Evolutionary conservation across 2,888 invertebrate genomes (phyloP).

Genomic region (Oegoconia quadripuncta): DNA sequence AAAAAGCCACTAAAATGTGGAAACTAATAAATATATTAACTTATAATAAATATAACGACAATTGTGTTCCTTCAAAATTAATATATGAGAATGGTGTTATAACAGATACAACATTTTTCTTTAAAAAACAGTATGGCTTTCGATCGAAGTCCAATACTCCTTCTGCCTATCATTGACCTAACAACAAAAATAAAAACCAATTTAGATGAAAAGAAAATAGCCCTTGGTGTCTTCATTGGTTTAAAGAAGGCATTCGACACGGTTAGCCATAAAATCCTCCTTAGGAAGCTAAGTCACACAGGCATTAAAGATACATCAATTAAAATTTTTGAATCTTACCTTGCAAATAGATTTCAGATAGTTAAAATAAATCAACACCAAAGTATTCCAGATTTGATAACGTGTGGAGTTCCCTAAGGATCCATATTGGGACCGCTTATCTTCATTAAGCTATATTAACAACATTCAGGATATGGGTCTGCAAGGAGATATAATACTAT

Average conservation of each 20-base stretch:
- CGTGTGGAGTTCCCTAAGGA: constrained; percentile 6
- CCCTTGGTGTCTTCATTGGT: constrained; percentile 1
- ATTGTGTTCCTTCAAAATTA: neutral
- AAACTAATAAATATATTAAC: neutral
- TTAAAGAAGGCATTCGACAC: constrained; percentile 7
- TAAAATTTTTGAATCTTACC: constrained; percentile 4
- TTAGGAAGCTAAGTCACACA: constrained; percentile 1
- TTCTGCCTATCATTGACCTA: constrained; percentile 7
- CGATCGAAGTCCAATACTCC: constrained; percentile 8
- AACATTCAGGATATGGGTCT: too few species aligned
- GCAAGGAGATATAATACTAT: too few species aligned
- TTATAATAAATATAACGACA: neutral
- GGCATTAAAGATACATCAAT: constrained; percentile 2
- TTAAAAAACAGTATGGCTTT: constrained; percentile 10
- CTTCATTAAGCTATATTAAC: too few species aligned
- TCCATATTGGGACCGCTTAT: too few species aligned
- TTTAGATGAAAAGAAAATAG: constrained; percentile 6
- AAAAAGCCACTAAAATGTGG: neutral
- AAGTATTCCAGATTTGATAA: neutral
- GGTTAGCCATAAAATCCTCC: constrained; percentile 1
- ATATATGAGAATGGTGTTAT: too few species aligned
- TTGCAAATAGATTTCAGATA: constrained; percentile 3
- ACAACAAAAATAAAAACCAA: constrained; percentile 7
- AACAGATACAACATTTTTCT: too few species aligned
- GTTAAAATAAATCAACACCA: neutral